phyloP scores from a whole-genome alignment of 2,797 vertebrate species.

The Zalophus californianus region DNA sequence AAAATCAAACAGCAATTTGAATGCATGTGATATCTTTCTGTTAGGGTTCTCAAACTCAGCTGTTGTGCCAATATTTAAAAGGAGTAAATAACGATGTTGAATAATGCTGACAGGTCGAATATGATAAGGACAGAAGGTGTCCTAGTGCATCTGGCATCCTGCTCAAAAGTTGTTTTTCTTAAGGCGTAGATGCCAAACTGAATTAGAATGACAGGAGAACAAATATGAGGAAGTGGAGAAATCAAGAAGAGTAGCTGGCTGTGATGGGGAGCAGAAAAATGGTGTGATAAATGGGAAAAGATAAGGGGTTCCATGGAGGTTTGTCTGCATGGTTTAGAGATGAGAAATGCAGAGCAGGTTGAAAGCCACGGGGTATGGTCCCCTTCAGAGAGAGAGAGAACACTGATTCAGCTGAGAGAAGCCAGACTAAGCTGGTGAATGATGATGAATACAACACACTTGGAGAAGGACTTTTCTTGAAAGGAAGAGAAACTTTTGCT shows the following conservation, averaged over 20 bases:
- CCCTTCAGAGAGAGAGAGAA: background rate
- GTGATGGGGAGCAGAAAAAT: background rate
- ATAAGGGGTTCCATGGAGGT: background rate
- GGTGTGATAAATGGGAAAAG: background rate
- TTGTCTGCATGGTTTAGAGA: background rate
- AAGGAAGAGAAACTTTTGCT: background rate
- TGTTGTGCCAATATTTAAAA: background rate
- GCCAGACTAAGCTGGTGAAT: background rate
- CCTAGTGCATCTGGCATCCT: too few species aligned
- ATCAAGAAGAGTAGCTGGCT: background rate
- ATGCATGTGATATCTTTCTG: background rate
- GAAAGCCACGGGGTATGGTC: background rate
- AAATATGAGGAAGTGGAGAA: background rate
- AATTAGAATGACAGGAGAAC: background rate
- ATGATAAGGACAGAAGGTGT: background rate
- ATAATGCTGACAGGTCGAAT: background rate
- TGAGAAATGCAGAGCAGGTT: background rate
- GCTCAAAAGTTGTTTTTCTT: background rate
- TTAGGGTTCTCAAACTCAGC: background rate
- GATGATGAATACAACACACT: fast-evolving
- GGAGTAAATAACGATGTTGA: background rate
- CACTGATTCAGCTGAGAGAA: background rate
- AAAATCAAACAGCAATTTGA: conserved; percentile 46
- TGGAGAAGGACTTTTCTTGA: background rate
- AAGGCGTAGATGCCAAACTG: background rate